Conservation (phyloP, 2,113 vertebrate genomes). For the Morphnarchus princeps region DNA sequence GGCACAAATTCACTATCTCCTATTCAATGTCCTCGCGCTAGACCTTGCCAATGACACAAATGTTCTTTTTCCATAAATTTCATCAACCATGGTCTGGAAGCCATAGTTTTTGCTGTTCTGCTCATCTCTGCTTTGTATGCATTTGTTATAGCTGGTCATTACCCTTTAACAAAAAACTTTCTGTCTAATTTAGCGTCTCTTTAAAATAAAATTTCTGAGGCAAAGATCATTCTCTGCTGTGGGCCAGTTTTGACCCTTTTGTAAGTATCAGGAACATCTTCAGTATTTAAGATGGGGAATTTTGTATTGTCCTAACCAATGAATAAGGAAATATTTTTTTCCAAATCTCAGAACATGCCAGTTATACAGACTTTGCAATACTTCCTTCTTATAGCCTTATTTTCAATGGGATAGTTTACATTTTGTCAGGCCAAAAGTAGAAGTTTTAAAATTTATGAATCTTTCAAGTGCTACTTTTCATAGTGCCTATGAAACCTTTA, state of each 20-base stretch:
- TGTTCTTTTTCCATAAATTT: constrained; percentile 31
- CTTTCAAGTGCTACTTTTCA: not conserved
- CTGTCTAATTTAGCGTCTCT: not conserved
- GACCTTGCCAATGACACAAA: constrained; percentile 35
- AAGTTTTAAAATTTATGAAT: not conserved
- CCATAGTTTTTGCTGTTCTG: not conserved
- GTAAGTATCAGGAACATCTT: not conserved
- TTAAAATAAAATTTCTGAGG: not conserved
- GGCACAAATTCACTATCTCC: not conserved
- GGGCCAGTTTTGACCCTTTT: not conserved
- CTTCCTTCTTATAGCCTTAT: not conserved
- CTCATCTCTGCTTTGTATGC: not conserved
- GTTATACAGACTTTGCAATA: not conserved
- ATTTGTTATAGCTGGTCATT: not conserved
- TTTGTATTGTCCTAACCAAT: not conserved
- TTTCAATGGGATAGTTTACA: not conserved
- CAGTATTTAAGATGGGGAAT: not conserved
- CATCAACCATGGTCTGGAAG: not conserved
- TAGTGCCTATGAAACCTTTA: not conserved
- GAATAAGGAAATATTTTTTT: not conserved
- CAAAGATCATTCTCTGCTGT: not conserved
- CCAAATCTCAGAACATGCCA: not conserved
- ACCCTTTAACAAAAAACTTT: not conserved
- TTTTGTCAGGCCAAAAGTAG: not conserved
- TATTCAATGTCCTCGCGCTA: not conserved